These are phyloP conservation scores for Chaenogobius annularis DNA, from an alignment of 2,113 vertebrate genomes.

Conservation along the genomic window DNA sequence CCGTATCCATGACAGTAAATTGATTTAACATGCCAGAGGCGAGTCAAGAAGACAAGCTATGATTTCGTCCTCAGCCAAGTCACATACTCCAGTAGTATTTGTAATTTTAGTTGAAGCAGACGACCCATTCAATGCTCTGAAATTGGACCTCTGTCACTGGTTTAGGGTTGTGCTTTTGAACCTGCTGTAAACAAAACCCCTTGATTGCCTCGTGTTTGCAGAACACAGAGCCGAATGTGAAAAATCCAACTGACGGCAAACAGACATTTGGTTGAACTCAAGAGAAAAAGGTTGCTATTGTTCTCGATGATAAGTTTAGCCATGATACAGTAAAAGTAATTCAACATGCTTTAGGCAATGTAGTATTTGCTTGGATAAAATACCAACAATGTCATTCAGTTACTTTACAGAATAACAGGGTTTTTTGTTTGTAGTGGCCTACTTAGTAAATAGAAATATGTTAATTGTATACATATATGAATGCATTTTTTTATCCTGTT, in stretches of 20 bases:
- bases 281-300: no score
- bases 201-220: conserved; percentile 42
- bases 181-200: conserved; percentile 19
- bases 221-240: background rate
- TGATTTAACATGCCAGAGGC: background rate
- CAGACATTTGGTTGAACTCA: background rate
- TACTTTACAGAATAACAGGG: no score
- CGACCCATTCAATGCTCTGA: background rate
- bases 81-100: conserved; percentile 3
- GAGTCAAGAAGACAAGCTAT: background rate
- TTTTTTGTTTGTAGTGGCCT: no score
- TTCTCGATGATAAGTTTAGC: no score
- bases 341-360: no score
- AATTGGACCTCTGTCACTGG: conserved; percentile 1
- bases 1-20: background rate
- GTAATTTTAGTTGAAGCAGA: background rate
- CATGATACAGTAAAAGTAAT: no score
- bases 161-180: background rate
- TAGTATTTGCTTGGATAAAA: no score
- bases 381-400: no score
- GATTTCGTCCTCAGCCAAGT: background rate
- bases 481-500: no score
- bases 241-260: background rate
- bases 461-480: no score
- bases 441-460: no score